phyloP scores from a whole-genome alignment of 2,888 invertebrate genomes.

The Orchesella flavescens region DNA sequence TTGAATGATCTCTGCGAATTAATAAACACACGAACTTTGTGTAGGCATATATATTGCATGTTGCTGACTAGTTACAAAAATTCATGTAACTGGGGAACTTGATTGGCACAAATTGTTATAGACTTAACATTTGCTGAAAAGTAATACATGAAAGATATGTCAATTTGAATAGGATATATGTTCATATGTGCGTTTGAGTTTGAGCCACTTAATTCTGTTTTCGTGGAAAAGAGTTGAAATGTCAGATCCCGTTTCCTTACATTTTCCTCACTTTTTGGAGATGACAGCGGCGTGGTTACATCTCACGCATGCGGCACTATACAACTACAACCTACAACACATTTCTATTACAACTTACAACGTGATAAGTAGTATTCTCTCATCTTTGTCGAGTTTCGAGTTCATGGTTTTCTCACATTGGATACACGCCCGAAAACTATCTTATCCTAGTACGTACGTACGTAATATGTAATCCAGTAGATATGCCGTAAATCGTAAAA shows the following conservation, averaged over 20 bases:
- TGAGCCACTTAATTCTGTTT: conserved; percentile 19
- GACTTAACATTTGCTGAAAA: background rate
- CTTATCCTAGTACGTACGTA: too few relatives aligned
- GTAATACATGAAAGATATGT: conserved; percentile 5
- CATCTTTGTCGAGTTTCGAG: too few relatives aligned
- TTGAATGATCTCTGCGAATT: background rate
- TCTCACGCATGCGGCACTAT: background rate
- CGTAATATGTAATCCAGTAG: too few relatives aligned
- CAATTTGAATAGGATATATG: conserved; percentile 23
- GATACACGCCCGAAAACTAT: too few relatives aligned
- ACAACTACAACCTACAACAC: too few relatives aligned
- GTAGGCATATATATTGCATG: background rate
- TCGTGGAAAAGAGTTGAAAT: background rate
- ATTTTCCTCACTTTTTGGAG: conserved; percentile 8
- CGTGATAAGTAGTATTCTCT: too few relatives aligned
- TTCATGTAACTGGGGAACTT: background rate
- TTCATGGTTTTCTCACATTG: too few relatives aligned
- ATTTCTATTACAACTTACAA: too few relatives aligned
- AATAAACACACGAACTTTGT: too few relatives aligned
- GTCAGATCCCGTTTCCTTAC: conserved; percentile 23
- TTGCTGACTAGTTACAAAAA: background rate
- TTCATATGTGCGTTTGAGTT: background rate
- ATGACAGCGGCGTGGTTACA: conserved; percentile 4
- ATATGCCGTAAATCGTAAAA: too few relatives aligned
- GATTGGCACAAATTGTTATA: background rate